Conservation (phyloP, 92 coral and sea anemone genomes). For the Heteractis magnifica region DNA sequence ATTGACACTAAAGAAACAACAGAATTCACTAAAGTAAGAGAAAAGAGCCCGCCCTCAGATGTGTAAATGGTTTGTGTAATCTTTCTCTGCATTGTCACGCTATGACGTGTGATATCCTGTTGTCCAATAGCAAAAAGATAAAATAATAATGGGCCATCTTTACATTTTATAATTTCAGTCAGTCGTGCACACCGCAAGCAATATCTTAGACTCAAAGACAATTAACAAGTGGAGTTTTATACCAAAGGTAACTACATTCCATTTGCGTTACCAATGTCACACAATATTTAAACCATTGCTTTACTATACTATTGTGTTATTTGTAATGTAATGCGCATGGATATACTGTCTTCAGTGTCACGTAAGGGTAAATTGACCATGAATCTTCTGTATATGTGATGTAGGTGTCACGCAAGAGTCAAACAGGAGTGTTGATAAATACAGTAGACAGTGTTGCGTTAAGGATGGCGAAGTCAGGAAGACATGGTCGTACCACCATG, state of each 20-base stretch:
- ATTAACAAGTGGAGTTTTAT: constrained; percentile 62
- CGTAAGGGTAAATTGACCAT: not conserved
- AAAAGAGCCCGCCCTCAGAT: too few relatives aligned
- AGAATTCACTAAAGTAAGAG: constrained; percentile 43
- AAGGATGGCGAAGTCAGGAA: constrained; percentile 50
- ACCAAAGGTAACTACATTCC: constrained; percentile 47
- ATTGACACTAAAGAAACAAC: constrained; percentile 7
- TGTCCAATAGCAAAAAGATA: too few relatives aligned
- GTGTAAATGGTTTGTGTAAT: too few relatives aligned
- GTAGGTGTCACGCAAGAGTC: constrained; percentile 50
- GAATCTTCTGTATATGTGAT: not conserved
- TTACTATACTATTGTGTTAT: too few relatives aligned
- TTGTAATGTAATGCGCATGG: too few relatives aligned
- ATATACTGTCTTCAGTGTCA: too few relatives aligned
- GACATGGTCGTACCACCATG: constrained; percentile 43
- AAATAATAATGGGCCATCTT: not conserved
- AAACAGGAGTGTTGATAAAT: constrained; percentile 63
- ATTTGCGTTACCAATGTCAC: not conserved
- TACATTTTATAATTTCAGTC: constrained; percentile 26
- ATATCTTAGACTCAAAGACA: constrained; percentile 54
- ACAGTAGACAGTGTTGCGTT: constrained; percentile 71
- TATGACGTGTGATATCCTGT: too few relatives aligned
- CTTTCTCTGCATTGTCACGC: too few relatives aligned
- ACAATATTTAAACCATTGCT: too few relatives aligned
- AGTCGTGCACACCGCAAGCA: constrained; percentile 68